These are phyloP conservation scores for Ploceus nigricollis DNA, from an alignment of 2,113 vertebrate species.

Conservation along the genomic window DNA sequence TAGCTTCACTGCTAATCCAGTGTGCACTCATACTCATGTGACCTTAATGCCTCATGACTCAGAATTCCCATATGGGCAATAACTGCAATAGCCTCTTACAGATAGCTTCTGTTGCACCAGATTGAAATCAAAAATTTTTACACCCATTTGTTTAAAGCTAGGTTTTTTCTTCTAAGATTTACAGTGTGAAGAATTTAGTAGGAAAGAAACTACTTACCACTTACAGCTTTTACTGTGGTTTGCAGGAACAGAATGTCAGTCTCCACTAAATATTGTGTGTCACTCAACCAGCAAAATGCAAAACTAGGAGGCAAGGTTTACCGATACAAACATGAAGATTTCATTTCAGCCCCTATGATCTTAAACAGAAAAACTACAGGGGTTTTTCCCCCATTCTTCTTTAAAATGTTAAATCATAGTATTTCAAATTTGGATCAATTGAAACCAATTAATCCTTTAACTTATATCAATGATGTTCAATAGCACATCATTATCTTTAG, in stretches of 20 bases:
- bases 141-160: background rate
- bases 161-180: background rate
- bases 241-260: background rate
- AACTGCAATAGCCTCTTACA: background rate
- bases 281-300: background rate
- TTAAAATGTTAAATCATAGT: background rate
- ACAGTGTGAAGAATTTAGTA: background rate
- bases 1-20: background rate
- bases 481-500: background rate
- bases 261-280: fast-evolving
- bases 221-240: background rate
- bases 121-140: background rate
- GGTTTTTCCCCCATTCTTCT: background rate
- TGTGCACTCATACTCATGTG: background rate
- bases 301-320: background rate
- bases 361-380: background rate
- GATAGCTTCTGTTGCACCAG: background rate
- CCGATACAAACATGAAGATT: background rate
- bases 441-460: background rate
- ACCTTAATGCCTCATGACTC: background rate
- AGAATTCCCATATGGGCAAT: background rate
- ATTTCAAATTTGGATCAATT: background rate
- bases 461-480: background rate
- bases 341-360: background rate
- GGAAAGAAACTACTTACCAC: background rate